phyloP scores from a whole-genome alignment of 2,888 invertebrate species.

The Drosophila differens region DNA sequence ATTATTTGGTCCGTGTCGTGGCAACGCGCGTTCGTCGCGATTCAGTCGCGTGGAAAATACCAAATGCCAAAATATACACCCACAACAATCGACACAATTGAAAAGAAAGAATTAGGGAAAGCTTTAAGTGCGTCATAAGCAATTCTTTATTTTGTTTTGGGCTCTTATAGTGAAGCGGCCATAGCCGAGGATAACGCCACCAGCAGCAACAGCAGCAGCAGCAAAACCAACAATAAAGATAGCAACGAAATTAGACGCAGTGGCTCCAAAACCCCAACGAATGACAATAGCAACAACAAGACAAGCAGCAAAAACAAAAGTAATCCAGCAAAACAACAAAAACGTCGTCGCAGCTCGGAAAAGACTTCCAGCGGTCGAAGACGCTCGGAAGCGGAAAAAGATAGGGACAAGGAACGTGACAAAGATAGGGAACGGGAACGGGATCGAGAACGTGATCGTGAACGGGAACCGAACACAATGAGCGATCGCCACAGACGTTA shows the following conservation, averaged over 20 bases:
- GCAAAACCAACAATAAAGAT: conserved; percentile 31
- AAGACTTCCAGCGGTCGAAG: conserved; percentile 60
- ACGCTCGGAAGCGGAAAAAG: conserved; percentile 61
- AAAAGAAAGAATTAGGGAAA: conserved; percentile 27
- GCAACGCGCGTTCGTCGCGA: conserved; percentile 78
- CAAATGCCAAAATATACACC: conserved; percentile 30
- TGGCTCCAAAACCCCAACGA: conserved; percentile 75
- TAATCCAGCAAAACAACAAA: conserved; percentile 53
- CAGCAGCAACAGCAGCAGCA: conserved; percentile 25
- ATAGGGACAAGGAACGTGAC: conserved; percentile 30
- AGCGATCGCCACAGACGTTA: conserved; percentile 84
- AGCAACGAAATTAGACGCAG: conserved; percentile 60
- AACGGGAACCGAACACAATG: conserved; percentile 70
- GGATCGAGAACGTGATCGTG: conserved; percentile 47
- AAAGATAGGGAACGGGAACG: conserved; percentile 41
- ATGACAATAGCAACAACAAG: conserved; percentile 57
- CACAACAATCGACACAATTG: conserved; percentile 9
- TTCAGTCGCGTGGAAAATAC: conserved; percentile 57
- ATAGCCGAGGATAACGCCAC: conserved; percentile 62
- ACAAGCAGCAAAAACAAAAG: conserved; percentile 44
- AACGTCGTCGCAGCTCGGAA: conserved; percentile 73
- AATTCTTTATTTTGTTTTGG: conserved; percentile 72
- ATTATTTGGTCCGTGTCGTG: conserved; percentile 81
- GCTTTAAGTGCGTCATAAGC: conserved; percentile 42
- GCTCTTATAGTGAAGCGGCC: conserved; percentile 65